Evolutionary conservation across 1,140 invertebrate genomes (phyloP).

Genomic region (Artemia franciscana): DNA sequence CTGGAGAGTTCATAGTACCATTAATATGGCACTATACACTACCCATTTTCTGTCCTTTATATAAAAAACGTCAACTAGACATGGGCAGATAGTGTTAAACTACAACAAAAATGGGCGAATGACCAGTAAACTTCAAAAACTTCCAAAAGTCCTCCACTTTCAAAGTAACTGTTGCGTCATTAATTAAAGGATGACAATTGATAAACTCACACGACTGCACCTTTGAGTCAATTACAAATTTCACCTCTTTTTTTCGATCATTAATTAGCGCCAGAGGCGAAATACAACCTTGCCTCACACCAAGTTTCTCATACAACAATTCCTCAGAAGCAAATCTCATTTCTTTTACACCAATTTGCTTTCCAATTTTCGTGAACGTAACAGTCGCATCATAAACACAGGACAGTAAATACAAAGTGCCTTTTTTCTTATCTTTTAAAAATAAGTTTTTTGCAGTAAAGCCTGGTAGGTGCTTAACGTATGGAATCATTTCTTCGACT

Average conservation of each 20-base stretch:
- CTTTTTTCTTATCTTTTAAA: conserved; percentile 22
- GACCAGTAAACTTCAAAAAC: conserved; percentile 17
- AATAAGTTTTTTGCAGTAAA: conserved; percentile 23
- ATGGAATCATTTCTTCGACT: conserved; percentile 20
- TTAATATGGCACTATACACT: too few species aligned
- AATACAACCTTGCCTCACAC: conserved; percentile 20
- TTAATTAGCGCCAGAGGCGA: conserved; percentile 21
- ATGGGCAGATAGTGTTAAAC: too few species aligned
- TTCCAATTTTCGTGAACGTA: conserved; percentile 19
- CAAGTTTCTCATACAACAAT: conserved; percentile 18
- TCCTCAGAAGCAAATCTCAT: conserved; percentile 20
- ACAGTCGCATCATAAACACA: conserved; percentile 19
- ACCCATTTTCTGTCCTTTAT: too few species aligned
- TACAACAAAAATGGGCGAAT: conserved; percentile 10
- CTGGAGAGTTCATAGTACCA: too few species aligned
- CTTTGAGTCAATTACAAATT: conserved; percentile 17
- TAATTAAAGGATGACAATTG: conserved; percentile 21
- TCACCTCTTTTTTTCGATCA: conserved; percentile 19
- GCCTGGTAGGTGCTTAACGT: conserved; percentile 17
- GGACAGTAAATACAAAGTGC: conserved; percentile 19
- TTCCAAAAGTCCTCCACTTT: conserved; percentile 15
- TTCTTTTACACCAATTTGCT: conserved; percentile 17
- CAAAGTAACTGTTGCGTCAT: conserved; percentile 18
- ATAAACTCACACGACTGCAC: conserved; percentile 15
- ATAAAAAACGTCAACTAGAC: too few species aligned